These are phyloP conservation scores for Ctena decussata DNA, from an alignment of 2,888 invertebrate species.

Conservation along the genomic window DNA sequence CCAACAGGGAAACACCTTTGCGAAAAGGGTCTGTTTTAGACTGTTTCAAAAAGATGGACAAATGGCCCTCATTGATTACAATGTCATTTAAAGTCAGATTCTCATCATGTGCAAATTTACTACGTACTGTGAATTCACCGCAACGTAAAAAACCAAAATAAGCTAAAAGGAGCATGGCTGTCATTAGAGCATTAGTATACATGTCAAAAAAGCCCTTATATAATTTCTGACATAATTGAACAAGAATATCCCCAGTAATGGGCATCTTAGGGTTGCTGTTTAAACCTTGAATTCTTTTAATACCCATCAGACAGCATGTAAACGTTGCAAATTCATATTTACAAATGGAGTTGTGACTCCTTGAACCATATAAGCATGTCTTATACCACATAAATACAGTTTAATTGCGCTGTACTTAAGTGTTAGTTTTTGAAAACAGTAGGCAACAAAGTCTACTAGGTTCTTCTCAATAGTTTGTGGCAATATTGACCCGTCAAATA, in stretches of 20 bases:
- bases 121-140: not conserved
- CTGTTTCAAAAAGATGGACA: not conserved
- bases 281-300: not conserved
- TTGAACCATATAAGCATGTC: not conserved
- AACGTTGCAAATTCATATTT: not conserved
- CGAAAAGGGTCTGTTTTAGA: constrained; percentile 1
- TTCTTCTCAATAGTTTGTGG: not conserved
- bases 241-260: not conserved
- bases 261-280: not conserved
- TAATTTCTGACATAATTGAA: not conserved
- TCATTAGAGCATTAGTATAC: not conserved
- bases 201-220: not conserved
- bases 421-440: not conserved
- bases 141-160: not conserved
- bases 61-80: not conserved
- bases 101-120: not conserved
- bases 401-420: not conserved
- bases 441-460: not conserved
- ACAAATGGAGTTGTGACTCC: not conserved
- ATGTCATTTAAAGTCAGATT: not conserved
- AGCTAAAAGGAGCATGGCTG: not conserved
- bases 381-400: not conserved
- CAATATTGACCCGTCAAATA: not conserved
- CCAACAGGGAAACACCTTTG: not conserved
- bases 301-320: not conserved